Conservation (phyloP, 2,888 invertebrate species). For the Eurytoma californica region DNA sequence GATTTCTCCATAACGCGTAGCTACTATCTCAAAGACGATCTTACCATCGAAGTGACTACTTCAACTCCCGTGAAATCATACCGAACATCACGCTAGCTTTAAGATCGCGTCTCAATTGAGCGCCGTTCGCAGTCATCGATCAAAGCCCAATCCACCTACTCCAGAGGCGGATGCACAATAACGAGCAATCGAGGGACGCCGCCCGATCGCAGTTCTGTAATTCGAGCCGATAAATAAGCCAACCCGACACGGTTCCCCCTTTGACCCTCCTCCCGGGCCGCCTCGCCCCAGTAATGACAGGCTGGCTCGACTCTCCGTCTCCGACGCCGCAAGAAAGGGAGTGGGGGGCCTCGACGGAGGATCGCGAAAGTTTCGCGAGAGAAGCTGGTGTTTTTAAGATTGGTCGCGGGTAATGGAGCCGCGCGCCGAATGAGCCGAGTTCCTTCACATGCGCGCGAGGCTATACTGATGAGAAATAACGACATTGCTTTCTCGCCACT, state of each 20-base stretch:
- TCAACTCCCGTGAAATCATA: too few relatives aligned
- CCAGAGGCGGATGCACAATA: too few relatives aligned
- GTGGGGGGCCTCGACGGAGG: not conserved
- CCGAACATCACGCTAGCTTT: not conserved
- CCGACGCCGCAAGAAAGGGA: not conserved
- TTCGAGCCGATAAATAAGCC: conserved; percentile 31
- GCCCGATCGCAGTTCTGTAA: conserved; percentile 8
- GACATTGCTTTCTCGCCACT: too few relatives aligned
- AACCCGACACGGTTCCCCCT: not conserved
- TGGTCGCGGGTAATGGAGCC: too few relatives aligned
- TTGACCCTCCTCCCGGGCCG: not conserved
- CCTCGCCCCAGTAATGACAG: not conserved
- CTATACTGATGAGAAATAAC: too few relatives aligned
- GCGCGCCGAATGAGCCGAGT: too few relatives aligned
- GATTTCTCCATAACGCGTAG: too few relatives aligned
- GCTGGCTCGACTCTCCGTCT: not conserved
- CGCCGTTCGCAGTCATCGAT: not conserved
- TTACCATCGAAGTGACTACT: too few relatives aligned
- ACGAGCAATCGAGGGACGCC: not conserved
- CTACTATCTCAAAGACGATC: too few relatives aligned
- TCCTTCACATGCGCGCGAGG: too few relatives aligned
- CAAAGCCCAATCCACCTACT: too few relatives aligned
- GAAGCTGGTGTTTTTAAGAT: too few relatives aligned
- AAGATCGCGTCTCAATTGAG: not conserved
- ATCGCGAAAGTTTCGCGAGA: not conserved